phyloP scores from a whole-genome alignment of 2,113 vertebrate genomes.

The Microcebus jonahi region DNA sequence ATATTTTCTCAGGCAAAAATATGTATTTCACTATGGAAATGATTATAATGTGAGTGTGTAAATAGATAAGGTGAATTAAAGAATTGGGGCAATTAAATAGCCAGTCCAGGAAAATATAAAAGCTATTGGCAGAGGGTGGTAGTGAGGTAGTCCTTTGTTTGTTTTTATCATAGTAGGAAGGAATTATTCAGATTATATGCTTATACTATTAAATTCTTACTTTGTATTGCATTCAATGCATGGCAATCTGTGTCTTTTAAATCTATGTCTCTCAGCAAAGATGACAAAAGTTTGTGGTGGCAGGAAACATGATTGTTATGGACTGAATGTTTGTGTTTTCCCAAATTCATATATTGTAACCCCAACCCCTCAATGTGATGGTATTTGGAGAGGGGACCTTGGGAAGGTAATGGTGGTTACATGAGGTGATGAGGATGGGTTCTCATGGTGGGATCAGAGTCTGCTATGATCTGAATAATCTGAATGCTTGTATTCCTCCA shows the following conservation, averaged over 20 bases:
- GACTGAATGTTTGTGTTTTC: neutral
- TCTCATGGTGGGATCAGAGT: neutral
- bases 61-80: neutral
- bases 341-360: neutral
- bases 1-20: neutral
- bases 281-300: neutral
- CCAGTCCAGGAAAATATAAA: neutral
- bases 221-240: neutral
- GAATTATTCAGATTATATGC: neutral
- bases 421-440: neutral
- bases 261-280: slow-evolving; percentile 2
- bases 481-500: neutral
- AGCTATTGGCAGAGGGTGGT: neutral
- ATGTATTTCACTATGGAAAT: slow-evolving; percentile 33
- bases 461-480: neutral
- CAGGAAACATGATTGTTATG: neutral
- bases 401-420: neutral
- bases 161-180: neutral
- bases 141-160: neutral
- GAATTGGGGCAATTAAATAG: neutral
- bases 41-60: neutral
- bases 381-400: neutral
- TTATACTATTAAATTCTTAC: slow-evolving; percentile 21
- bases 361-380: neutral
- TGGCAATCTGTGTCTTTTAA: neutral